Conservation (phyloP, 2,888 invertebrate species). For the Ptychoptera albimana region DNA sequence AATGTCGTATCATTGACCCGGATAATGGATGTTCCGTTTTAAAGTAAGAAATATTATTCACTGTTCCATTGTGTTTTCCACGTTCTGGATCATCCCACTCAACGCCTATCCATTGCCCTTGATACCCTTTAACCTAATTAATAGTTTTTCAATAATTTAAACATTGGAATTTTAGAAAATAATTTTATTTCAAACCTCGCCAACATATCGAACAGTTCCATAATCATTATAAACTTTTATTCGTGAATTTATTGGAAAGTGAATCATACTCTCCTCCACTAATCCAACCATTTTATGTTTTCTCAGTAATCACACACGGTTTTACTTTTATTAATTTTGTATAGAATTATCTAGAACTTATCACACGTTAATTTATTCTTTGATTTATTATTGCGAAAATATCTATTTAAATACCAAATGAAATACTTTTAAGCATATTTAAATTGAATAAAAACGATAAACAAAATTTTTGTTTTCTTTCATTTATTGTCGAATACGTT, state of each 20-base stretch:
- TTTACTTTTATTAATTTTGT: no score
- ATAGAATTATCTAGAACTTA: no score
- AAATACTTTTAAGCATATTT: no score
- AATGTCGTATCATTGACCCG: conserved; percentile 76
- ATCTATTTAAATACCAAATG: no score
- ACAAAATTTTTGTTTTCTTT: no score
- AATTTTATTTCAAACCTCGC: conserved; percentile 38
- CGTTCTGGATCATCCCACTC: conserved; percentile 86
- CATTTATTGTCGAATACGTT: no score
- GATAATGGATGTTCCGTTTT: conserved; percentile 57
- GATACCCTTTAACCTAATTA: conserved; percentile 43
- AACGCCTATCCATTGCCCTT: conserved; percentile 79
- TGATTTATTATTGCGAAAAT: no score
- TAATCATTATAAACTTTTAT: conserved; percentile 24
- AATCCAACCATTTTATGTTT: conserved; percentile 4
- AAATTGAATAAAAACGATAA: no score
- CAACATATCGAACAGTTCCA: conserved; percentile 61
- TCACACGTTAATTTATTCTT: no score
- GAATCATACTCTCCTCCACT: background rate
- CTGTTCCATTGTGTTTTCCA: conserved; percentile 84
- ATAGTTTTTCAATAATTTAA: background rate
- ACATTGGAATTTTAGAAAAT: background rate
- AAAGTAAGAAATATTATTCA: conserved; percentile 72
- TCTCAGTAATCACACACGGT: background rate
- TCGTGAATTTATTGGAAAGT: conserved; percentile 24